These are phyloP conservation scores for Pelodytes ibericus DNA, from an alignment of 2,797 vertebrate species.

Conservation along the genomic window DNA sequence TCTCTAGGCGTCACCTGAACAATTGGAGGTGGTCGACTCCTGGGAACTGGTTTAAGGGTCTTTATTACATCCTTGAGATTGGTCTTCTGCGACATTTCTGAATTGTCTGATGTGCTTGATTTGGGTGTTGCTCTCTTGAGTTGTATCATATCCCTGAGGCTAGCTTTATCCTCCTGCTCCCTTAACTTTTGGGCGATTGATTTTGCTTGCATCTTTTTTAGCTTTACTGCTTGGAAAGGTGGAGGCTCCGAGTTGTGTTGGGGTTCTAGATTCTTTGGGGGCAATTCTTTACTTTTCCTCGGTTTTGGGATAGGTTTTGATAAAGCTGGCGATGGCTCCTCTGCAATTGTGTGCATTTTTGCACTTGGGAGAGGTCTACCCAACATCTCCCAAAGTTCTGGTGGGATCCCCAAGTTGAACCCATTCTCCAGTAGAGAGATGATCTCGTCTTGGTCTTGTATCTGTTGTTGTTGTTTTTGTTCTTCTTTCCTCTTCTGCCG, in stretches of 20 bases:
- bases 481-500: slow-evolving; percentile 91
- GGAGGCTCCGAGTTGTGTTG: slow-evolving; percentile 60
- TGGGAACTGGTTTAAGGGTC: slow-evolving; percentile 90
- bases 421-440: slow-evolving; percentile 86
- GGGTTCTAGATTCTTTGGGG: slow-evolving; percentile 32
- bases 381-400: slow-evolving; percentile 86
- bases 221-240: slow-evolving; percentile 78
- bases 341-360: slow-evolving; percentile 66
- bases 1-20: slow-evolving; percentile 89
- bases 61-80: slow-evolving; percentile 90
- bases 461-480: slow-evolving; percentile 86
- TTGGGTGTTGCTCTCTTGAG: slow-evolving; percentile 74
- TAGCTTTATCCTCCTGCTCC: slow-evolving; percentile 66
- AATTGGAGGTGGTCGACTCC: slow-evolving; percentile 82
- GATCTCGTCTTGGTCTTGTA: slow-evolving; percentile 81
- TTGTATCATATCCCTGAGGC: slow-evolving; percentile 76
- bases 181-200: slow-evolving; percentile 53
- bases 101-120: slow-evolving; percentile 61
- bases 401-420: slow-evolving; percentile 87
- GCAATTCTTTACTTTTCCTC: slow-evolving; percentile 59
- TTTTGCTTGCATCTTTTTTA: slow-evolving; percentile 77
- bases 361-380: slow-evolving; percentile 77
- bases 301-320: slow-evolving; percentile 37
- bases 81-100: slow-evolving; percentile 75
- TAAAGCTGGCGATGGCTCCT: slow-evolving; percentile 54